A percentile compares a stretch with the other conserved stretches of the same genome.
Conservation (phyloP, 64 coral and sea anemone species). For the Montipora efflorescens region DNA sequence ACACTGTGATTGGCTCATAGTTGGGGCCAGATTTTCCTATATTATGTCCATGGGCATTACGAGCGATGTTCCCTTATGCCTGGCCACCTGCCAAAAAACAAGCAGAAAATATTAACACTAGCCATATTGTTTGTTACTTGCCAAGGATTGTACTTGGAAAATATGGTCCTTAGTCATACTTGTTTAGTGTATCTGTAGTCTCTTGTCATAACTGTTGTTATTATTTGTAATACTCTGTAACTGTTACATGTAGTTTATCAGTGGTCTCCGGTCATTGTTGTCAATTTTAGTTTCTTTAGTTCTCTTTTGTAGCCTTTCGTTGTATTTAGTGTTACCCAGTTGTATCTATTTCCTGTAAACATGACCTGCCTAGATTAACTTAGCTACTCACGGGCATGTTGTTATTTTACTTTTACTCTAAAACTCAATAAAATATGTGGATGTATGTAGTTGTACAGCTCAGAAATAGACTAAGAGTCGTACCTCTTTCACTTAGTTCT, state of each 20-base stretch:
- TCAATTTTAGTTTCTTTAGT: neutral
- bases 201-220: conserved; percentile 8
- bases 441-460: neutral
- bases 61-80: too few species aligned
- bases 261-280: neutral
- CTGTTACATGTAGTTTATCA: neutral
- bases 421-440: neutral
- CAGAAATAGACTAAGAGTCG: too few species aligned
- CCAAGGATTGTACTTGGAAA: too few species aligned
- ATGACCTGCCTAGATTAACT: neutral
- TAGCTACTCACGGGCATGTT: conserved; percentile 1
- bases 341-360: neutral
- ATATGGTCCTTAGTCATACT: too few species aligned
- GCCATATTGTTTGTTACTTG: too few species aligned
- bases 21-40: too few species aligned
- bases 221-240: too few species aligned
- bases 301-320: neutral
- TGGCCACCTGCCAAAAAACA: too few species aligned
- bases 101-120: too few species aligned
- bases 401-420: neutral
- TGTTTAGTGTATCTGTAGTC: neutral
- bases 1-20: too few species aligned
- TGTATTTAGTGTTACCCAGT: neutral
- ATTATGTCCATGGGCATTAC: too few species aligned
- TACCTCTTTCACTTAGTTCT: too few species aligned